Evolutionary conservation across 2,113 vertebrate genomes (phyloP).

Genomic region (Eidolon helvum): DNA sequence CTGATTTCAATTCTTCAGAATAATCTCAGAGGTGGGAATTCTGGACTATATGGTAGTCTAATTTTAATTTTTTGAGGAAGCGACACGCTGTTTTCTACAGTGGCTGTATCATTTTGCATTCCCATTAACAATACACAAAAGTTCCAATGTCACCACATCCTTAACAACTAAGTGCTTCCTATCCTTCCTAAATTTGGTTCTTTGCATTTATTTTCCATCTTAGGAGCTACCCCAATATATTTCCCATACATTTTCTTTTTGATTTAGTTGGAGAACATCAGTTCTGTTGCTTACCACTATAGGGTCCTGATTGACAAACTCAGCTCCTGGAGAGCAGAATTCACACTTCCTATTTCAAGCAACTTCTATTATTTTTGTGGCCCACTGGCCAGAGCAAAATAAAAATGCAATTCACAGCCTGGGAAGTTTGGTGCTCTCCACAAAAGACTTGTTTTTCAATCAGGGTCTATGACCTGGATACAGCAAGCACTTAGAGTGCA

Average conservation of each 20-base stretch:
- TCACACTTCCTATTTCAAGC: not conserved
- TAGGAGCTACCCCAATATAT: not conserved
- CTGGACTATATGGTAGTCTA: not conserved
- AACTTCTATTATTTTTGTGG: not conserved
- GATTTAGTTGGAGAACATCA: not conserved
- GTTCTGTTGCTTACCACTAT: not conserved
- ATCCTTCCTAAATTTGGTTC: not conserved
- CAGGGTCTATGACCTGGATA: not conserved
- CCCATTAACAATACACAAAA: not conserved
- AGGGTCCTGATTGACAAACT: not conserved
- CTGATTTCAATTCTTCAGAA: not conserved
- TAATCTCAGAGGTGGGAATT: not conserved
- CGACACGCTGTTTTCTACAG: not conserved
- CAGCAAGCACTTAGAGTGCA: not conserved
- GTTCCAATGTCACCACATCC: not conserved
- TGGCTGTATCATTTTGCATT: not conserved
- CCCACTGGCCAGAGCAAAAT: not conserved
- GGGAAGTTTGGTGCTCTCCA: not conserved
- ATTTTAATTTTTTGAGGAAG: not conserved
- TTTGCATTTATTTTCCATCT: not conserved
- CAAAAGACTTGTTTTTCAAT: not conserved
- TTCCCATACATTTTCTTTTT: not conserved
- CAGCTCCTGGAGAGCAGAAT: not conserved
- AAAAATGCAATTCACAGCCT: not conserved
- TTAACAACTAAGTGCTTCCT: not conserved